These are phyloP conservation scores for Callopanchax toddi DNA, from an alignment of 2,113 vertebrate species.

Conservation along the genomic window DNA sequence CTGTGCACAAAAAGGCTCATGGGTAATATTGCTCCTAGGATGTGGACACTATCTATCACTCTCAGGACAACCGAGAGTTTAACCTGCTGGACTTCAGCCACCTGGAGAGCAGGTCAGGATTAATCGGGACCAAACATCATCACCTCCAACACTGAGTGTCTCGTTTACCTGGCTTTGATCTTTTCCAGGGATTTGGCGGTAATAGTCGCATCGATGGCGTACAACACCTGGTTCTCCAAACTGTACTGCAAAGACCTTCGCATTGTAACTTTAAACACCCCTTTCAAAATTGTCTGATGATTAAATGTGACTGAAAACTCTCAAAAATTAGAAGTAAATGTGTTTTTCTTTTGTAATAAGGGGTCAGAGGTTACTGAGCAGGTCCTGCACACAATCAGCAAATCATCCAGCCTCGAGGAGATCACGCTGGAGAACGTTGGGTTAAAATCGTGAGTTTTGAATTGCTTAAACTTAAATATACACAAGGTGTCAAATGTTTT, in stretches of 20 bases:
- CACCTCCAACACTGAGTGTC: background rate
- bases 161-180: background rate
- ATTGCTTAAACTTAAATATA: background rate
- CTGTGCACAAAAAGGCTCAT: slow-evolving; percentile 47
- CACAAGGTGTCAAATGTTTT: too few species aligned
- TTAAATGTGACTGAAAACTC: too few species aligned
- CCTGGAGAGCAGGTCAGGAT: slow-evolving; percentile 86
- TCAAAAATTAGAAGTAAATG: background rate
- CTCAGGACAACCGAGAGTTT: slow-evolving; percentile 88
- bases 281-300: too few species aligned
- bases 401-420: slow-evolving; percentile 88
- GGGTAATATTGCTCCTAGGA: slow-evolving; percentile 76
- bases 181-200: slow-evolving; percentile 84
- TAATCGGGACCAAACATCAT: background rate
- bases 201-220: slow-evolving; percentile 88
- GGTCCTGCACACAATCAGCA: slow-evolving; percentile 87
- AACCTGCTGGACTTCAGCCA: slow-evolving; percentile 90
- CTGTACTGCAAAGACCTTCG: slow-evolving; percentile 87
- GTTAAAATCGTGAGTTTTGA: slow-evolving; percentile 81
- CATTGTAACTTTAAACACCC: slow-evolving; percentile 63
- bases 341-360: slow-evolving; percentile 52
- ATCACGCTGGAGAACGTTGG: slow-evolving; percentile 88
- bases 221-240: slow-evolving; percentile 90
- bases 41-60: slow-evolving; percentile 91
- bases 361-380: slow-evolving; percentile 89